Evolutionary conservation across 2,888 invertebrate species (phyloP), one percentile per base, ranked within the genome.

Genomic region (Tetragonula carbonaria): DNA sequence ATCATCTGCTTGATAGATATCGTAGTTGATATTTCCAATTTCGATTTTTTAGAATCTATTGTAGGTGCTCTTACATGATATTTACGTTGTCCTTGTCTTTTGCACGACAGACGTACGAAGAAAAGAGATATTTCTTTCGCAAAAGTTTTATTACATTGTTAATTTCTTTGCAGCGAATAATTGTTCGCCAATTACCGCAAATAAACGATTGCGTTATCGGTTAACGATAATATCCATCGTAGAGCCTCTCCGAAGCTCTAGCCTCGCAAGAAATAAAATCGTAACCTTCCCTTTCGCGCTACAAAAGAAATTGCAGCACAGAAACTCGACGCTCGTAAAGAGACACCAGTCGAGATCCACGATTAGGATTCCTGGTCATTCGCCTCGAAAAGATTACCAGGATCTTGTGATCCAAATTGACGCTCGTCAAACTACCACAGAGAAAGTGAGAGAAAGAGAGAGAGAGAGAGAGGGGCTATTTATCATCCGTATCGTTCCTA

Each of bases 401-500:
- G 74, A 79, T 72, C 71, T 18, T 23, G 33, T 55, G 66, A 81
- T 68, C 62, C 45, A 57, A 70, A 71, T 65, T 70, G 72, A 84
- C 66, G 72, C 62, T 74, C 84, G 50, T 75, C 68, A 63, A 18
- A 57, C 28, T 53, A n/a, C 28, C 62, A 16, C 0, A 45, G 8
- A 2, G 45, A 45, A 8, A 11, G 45, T 3, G 33, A 38, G 38
- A 1, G 38, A 38, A 6, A 38, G 38, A 38, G 38, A 38, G 38
- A 38, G 8, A 38, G 38, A 5, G 38, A 8, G 38, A 38, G 21
- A 28, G 57, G 51, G 53, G 45, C 79, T 77, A 84, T 84, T 84
- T 84, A 85, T 84, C 84, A 77, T 67, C 55, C 77, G 84, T 84
- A 80, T 77, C 80, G 72, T 75, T 74, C 45, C 84, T 33, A 33